phyloP scores from a whole-genome alignment of 1,140 invertebrate genomes.

The Pteromalus puparum region DNA sequence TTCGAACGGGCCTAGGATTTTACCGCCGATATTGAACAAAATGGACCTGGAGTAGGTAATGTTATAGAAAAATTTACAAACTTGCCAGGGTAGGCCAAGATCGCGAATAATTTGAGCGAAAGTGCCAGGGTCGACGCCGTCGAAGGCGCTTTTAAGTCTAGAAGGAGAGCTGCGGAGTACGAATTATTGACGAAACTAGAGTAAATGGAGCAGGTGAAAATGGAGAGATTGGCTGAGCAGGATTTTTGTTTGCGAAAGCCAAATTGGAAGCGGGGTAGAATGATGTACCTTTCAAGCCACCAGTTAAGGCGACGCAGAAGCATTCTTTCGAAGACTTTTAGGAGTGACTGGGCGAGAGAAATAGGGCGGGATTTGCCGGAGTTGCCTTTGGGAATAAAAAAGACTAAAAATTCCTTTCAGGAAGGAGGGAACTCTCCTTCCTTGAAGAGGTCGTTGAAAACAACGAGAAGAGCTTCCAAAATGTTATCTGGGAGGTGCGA shows the following conservation, averaged over 20 bases:
- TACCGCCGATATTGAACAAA: not conserved
- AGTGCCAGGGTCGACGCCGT: too few relatives aligned
- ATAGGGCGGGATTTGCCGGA: conserved; percentile 51
- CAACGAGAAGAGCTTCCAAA: not conserved
- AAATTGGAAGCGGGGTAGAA: conserved; percentile 13
- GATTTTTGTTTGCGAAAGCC: conserved; percentile 39
- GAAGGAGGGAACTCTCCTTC: not conserved
- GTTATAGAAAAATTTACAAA: too few relatives aligned
- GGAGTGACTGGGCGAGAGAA: too few relatives aligned
- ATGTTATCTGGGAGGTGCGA: not conserved
- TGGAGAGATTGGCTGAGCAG: too few relatives aligned
- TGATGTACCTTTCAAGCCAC: conserved; percentile 34
- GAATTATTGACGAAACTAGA: too few relatives aligned
- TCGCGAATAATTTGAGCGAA: too few relatives aligned
- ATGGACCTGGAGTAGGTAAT: not conserved
- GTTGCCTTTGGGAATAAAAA: conserved; percentile 46
- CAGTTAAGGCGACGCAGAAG: conserved; percentile 22
- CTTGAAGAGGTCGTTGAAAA: conserved; percentile 12
- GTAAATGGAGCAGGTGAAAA: too few relatives aligned
- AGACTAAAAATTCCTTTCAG: conserved; percentile 42
- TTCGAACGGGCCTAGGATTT: not conserved
- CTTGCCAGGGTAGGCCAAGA: too few relatives aligned
- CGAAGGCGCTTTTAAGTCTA: too few relatives aligned
- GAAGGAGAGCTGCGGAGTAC: too few relatives aligned
- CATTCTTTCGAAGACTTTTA: too few relatives aligned